phyloP scores from a whole-genome alignment of 2,797 vertebrate genomes.

The Oreonectes daqikongensis region DNA sequence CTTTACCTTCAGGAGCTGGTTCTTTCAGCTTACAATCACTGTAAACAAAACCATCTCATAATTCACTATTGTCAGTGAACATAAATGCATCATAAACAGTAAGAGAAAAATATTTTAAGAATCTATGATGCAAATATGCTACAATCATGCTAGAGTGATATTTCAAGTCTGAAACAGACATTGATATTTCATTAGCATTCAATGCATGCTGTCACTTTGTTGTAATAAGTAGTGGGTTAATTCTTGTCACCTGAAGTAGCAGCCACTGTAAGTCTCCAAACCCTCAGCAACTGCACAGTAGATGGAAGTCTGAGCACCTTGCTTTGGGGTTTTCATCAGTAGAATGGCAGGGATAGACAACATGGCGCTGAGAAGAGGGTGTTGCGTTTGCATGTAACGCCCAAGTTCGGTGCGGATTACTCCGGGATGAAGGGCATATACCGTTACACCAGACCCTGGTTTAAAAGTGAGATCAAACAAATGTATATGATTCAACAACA shows the following conservation, averaged over 20 bases:
- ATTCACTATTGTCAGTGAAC: neutral
- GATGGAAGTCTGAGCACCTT: conserved; percentile 64
- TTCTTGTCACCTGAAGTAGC: conserved; percentile 61
- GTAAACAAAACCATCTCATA: neutral
- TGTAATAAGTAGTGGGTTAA: neutral
- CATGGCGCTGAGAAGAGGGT: conserved; percentile 55
- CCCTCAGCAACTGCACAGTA: conserved; percentile 62
- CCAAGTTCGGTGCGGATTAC: conserved; percentile 65
- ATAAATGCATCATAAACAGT: neutral
- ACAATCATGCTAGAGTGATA: no score
- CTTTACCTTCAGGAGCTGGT: conserved; percentile 71
- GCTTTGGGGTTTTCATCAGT: conserved; percentile 63
- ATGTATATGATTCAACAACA: neutral
- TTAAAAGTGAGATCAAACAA: no score
- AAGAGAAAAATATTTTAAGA: neutral
- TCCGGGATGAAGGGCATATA: conserved; percentile 63
- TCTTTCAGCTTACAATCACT: conserved; percentile 77
- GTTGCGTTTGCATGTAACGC: conserved; percentile 52
- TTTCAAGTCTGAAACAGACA: no score
- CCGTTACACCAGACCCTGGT: conserved; percentile 59
- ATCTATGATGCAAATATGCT: neutral
- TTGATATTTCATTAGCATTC: neutral
- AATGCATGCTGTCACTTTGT: neutral
- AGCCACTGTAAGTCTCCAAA: conserved; percentile 59
- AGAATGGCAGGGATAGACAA: conserved; percentile 54